Percentiles rank a stretch among this genome's conserved stretches.
Conservation (phyloP, 2,888 invertebrate genomes). For the Steromphala cineraria region DNA sequence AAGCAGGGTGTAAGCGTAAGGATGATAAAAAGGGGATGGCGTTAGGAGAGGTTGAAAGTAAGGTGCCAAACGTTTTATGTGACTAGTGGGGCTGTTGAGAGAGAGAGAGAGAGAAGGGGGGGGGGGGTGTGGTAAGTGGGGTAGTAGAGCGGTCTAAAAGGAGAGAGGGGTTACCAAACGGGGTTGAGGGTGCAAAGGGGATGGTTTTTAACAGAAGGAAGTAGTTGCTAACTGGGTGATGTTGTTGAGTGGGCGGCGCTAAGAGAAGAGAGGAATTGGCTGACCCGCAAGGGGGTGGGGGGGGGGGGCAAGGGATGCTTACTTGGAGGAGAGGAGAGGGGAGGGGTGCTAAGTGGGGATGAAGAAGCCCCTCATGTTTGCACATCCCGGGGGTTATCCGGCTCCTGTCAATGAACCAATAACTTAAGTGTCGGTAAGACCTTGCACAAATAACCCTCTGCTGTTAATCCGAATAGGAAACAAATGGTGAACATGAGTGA, state of each 20-base stretch:
- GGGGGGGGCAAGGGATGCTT: too few species aligned
- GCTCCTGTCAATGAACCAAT: too few species aligned
- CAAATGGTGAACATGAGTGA: too few species aligned
- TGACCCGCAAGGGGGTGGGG: too few species aligned
- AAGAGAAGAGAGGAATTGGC: too few species aligned
- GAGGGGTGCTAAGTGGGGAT: not conserved
- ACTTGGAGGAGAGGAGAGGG: not conserved
- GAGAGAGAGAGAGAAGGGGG: not conserved
- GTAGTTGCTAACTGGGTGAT: not conserved
- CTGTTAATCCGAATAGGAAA: too few species aligned
- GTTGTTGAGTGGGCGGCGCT: too few species aligned
- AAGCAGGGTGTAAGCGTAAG: too few species aligned
- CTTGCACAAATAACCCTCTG: too few species aligned
- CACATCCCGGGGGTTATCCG: not conserved
- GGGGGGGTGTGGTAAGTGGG: not conserved
- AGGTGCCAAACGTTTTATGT: not conserved
- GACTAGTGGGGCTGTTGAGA: not conserved
- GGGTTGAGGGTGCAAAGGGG: not conserved
- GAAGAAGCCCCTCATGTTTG: not conserved
- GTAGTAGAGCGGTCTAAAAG: not conserved
- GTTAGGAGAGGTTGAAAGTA: too few species aligned
- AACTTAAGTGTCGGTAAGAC: too few species aligned
- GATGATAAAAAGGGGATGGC: too few species aligned
- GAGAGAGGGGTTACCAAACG: not conserved
- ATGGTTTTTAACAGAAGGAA: not conserved